A percentile compares a stretch with the other conserved stretches of the same genome.
These are phyloP conservation scores for Lagodon rhomboides DNA, from an alignment of 2,797 vertebrate species.

Conservation along the genomic window DNA sequence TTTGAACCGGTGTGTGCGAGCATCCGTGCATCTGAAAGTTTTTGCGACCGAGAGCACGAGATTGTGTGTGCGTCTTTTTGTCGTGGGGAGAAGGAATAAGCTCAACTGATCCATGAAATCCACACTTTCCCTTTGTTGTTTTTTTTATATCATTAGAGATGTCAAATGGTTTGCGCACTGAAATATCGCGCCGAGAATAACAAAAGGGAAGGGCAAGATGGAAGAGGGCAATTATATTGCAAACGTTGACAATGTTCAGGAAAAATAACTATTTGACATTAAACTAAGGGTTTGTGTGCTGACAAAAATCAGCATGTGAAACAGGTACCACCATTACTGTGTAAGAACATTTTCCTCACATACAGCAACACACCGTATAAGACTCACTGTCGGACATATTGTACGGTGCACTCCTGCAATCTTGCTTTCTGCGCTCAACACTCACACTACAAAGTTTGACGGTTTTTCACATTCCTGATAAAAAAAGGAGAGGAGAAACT, in stretches of 20 bases:
- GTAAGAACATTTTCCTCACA: constrained; percentile 17
- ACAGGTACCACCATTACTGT: constrained; percentile 9
- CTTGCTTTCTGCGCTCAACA: background rate
- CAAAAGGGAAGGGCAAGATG: constrained; percentile 49
- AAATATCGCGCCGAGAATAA: constrained; percentile 63
- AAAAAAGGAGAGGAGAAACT: constrained; percentile 6
- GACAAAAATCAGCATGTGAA: constrained; percentile 33
- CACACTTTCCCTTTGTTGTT: constrained; percentile 67
- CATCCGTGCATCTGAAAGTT: constrained; percentile 48
- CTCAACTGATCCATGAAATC: constrained; percentile 73
- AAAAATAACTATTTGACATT: constrained; percentile 52
- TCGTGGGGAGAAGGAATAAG: constrained; percentile 60
- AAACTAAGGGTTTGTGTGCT: constrained; percentile 29
- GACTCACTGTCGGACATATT: constrained; percentile 17
- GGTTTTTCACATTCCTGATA: constrained; percentile 33
- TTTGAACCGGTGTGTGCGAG: constrained; percentile 51
- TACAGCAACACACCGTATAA: background rate
- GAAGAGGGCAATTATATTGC: constrained; percentile 58
- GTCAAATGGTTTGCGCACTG: constrained; percentile 58
- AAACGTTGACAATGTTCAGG: constrained; percentile 53
- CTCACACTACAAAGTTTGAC: constrained; percentile 2
- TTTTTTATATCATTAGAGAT: constrained; percentile 68
- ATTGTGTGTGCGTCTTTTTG: constrained; percentile 41
- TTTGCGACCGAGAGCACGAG: constrained; percentile 34
- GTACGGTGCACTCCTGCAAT: constrained; percentile 14